A percentile compares a stretch with the other conserved stretches of the same genome.
phyloP scores from a whole-genome alignment of 2,888 invertebrate genomes.

The Ichneumoninae sp. region DNA sequence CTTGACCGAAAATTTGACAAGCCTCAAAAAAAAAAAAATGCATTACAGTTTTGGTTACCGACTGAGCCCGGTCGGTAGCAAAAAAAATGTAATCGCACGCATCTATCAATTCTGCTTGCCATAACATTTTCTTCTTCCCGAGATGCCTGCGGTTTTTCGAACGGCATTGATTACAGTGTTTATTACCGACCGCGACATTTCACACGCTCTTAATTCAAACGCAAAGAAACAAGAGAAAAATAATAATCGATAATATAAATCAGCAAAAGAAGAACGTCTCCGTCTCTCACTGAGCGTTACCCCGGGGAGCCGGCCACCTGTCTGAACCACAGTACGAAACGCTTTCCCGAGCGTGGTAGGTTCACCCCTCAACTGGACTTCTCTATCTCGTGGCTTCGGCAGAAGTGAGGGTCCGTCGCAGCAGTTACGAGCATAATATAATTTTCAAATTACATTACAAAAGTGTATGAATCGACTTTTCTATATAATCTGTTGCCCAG shows the following conservation, averaged over 20 bases:
- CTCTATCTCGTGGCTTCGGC: slow-evolving; percentile 40
- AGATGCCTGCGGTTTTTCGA: background rate
- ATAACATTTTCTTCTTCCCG: background rate
- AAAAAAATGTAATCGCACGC: background rate
- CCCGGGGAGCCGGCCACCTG: background rate
- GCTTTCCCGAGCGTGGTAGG: slow-evolving; percentile 35
- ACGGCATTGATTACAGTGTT: background rate
- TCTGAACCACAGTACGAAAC: slow-evolving; percentile 31
- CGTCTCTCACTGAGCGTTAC: slow-evolving; percentile 28
- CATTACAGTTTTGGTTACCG: background rate
- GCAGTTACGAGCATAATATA: slow-evolving; percentile 1
- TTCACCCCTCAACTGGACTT: slow-evolving; percentile 10
- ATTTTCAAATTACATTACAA: slow-evolving; percentile 53
- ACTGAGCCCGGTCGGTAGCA: background rate
- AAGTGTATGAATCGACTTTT: background rate
- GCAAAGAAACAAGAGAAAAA: background rate
- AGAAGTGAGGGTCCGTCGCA: slow-evolving; percentile 8
- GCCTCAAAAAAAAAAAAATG: background rate
- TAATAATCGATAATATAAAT: background rate
- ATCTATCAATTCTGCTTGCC: background rate
- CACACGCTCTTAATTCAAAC: background rate
- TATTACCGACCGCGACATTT: background rate
- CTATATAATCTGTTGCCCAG: slow-evolving; percentile 3
- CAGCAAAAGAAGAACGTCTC: slow-evolving; percentile 33
- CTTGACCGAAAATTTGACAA: background rate